Percentiles rank a stretch among this genome's conserved stretches.
These are phyloP conservation scores for Characodon lateralis DNA, from an alignment of 2,797 vertebrate genomes.

Conservation along the genomic window DNA sequence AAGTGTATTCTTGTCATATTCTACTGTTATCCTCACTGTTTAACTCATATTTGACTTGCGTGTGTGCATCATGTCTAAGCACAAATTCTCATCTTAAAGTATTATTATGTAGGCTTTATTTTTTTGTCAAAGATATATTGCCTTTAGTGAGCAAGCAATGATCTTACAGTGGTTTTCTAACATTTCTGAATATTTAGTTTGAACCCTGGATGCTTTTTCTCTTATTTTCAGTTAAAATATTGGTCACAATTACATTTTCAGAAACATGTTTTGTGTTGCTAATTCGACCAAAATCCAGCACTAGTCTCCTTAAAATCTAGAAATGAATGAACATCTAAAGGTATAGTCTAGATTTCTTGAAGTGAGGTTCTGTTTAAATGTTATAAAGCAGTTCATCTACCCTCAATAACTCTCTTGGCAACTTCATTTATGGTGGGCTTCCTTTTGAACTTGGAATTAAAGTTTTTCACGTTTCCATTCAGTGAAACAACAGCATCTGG, in stretches of 20 bases:
- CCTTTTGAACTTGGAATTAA: background rate
- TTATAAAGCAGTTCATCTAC: background rate
- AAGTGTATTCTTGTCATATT: constrained; percentile 16
- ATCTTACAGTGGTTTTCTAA: background rate
- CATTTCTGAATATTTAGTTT: constrained; percentile 3
- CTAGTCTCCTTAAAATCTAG: background rate
- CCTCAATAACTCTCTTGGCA: background rate
- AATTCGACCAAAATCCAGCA: background rate
- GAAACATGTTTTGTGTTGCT: background rate
- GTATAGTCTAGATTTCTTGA: background rate
- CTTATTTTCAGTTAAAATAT: background rate
- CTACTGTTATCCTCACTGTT: constrained; percentile 10
- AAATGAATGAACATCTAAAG: background rate
- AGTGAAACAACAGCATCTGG: too few species aligned
- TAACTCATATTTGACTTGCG: constrained; percentile 3
- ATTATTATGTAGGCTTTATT: background rate
- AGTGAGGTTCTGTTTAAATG: background rate
- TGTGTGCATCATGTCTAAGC: constrained; percentile 1
- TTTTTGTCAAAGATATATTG: constrained; percentile 6
- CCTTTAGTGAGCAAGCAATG: too few species aligned
- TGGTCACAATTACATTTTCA: background rate
- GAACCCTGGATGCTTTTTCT: background rate
- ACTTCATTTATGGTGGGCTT: background rate
- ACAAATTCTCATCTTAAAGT: background rate
- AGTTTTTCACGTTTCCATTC: too few species aligned